These are phyloP conservation scores for Arvicanthis niloticus DNA, from an alignment of 2,113 vertebrate species.

Conservation along the genomic window DNA sequence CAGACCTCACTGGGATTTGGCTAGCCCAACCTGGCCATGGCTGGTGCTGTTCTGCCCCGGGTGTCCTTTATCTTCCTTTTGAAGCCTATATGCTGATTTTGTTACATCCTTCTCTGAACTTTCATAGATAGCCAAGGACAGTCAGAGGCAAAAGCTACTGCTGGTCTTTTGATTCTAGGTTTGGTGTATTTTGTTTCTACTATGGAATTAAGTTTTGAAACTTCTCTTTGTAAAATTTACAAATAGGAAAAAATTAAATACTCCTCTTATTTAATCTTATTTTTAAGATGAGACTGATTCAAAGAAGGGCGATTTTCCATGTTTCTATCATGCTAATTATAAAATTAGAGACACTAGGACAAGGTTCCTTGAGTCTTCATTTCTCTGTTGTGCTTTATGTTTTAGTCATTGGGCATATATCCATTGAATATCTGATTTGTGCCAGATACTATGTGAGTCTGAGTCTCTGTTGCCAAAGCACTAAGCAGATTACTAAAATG, in stretches of 20 bases:
- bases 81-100: not conserved
- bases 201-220: not conserved
- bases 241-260: conserved; percentile 25
- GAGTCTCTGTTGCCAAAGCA: not conserved
- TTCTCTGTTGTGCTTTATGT: not conserved
- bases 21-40: not conserved
- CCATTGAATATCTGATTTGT: not conserved
- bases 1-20: not conserved
- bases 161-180: not conserved
- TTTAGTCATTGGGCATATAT: not conserved
- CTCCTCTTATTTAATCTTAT: conserved; percentile 16
- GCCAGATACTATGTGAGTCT: too few relatives aligned
- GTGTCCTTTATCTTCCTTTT: not conserved
- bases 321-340: conserved; percentile 32
- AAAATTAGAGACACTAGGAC: conserved; percentile 10
- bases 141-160: not conserved
- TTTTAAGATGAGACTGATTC: not conserved
- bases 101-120: not conserved
- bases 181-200: conserved; percentile 29
- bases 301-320: not conserved
- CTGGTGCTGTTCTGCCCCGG: not conserved
- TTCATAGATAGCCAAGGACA: not conserved
- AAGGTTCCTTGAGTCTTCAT: conserved; percentile 5
- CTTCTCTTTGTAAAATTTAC: conserved; percentile 31
- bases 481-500: not conserved